Percentiles rank a stretch among this genome's conserved stretches.
Evolutionary conservation across 2,113 vertebrate genomes (phyloP).

Genomic region (Sinocyclocheilus maitianheensis): DNA sequence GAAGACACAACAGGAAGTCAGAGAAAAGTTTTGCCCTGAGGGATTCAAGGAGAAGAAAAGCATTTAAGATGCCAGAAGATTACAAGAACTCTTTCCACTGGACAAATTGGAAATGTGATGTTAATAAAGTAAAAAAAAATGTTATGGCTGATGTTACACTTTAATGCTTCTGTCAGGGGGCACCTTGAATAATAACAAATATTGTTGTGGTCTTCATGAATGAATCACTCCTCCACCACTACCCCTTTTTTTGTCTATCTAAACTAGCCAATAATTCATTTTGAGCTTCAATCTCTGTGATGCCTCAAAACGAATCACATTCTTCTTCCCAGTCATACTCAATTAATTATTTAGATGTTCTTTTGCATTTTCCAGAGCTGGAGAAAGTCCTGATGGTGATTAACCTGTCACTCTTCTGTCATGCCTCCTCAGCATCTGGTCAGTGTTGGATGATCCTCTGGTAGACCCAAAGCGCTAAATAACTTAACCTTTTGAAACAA

Average conservation of each 20-base stretch:
- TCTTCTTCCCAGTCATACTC: neutral
- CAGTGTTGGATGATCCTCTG: slow-evolving; percentile 17
- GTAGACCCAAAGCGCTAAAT: slow-evolving; percentile 28
- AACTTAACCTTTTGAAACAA: slow-evolving; percentile 27
- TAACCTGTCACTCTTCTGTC: slow-evolving; percentile 17
- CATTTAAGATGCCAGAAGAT: slow-evolving; percentile 34
- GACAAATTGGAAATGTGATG: slow-evolving; percentile 22
- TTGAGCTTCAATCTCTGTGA: neutral
- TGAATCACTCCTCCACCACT: neutral
- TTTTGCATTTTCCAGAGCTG: slow-evolving; percentile 1
- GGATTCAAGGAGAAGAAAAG: slow-evolving; percentile 41
- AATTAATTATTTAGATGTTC: neutral
- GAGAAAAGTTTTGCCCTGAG: slow-evolving; percentile 48
- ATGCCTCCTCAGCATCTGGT: neutral
- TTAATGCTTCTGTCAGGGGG: neutral
- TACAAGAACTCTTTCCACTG: neutral
- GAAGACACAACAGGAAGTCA: slow-evolving; percentile 45
- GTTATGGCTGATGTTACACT: neutral
- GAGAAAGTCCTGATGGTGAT: slow-evolving; percentile 20
- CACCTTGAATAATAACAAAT: slow-evolving; percentile 24
- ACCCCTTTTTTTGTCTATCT: neutral
- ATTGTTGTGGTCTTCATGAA: neutral
- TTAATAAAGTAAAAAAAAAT: neutral
- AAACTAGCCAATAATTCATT: neutral
- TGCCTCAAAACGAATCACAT: neutral